Conservation (phyloP, 2,888 invertebrate genomes). For the Dicroscelio sp. region DNA sequence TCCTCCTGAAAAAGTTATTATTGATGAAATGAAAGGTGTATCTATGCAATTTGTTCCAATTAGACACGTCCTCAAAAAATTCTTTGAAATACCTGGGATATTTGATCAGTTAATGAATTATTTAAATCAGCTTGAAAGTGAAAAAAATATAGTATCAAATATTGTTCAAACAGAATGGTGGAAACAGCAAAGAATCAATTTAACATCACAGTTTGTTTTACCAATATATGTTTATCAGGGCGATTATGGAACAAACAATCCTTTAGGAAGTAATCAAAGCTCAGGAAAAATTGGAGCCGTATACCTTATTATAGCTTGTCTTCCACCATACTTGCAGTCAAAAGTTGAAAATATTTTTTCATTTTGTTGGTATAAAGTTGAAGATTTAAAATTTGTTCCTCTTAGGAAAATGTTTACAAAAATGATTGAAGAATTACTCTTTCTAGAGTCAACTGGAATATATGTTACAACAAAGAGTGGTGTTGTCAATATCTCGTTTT, state of each 20-base stretch:
- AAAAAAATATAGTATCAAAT: no score
- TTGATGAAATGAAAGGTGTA: background rate
- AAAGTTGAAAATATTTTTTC: background rate
- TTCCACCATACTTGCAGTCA: background rate
- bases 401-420: background rate
- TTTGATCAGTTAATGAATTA: no score
- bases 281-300: background rate
- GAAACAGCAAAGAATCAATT: background rate
- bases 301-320: background rate
- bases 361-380: background rate
- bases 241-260: background rate
- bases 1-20: slow-evolving; percentile 1
- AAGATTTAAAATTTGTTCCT: background rate
- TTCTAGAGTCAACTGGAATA: slow-evolving; percentile 34
- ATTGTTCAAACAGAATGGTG: no score
- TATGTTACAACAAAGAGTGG: slow-evolving; percentile 9
- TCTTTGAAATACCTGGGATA: slow-evolving; percentile 60
- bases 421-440: background rate
- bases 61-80: slow-evolving; percentile 52
- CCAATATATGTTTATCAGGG: background rate
- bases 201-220: background rate
- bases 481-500: background rate
- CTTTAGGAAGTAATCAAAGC: background rate
- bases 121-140: no score
- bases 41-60: slow-evolving; percentile 56